Base-by-base conservation (phyloP, 2,797 vertebrate species). In the Vultur gryphus region DNA sequence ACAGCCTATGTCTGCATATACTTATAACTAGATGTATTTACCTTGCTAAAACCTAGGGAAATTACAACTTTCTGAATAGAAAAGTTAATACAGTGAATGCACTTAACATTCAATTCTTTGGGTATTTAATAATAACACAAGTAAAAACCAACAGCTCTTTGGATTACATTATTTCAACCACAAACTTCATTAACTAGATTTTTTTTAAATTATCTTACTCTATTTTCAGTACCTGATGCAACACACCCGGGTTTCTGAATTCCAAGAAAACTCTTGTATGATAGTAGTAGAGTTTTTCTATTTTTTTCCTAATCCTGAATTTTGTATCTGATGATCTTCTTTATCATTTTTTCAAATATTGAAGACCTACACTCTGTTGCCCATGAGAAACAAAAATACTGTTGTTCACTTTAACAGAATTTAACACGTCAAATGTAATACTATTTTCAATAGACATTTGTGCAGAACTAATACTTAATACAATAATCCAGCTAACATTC, bases 201-300 rank as follows among this genome's bases (percentile, higher is more conserved):
- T 43, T 62, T 43, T 58, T 29, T 66, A 5, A 64, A 41, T 69
- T 79, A 1, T 41, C 13, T 54, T 44, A 44, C 3, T 44, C 7
- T 41, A 4, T 72, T 87, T 94, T 65, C 43, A 46, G 5, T 49
- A 72, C 12, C 16, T 66, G 10, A 46, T 84, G 31, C 10, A 37
- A 48, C 10, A 67, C 6, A 75, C 7, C 9, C 1, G 5, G 2
- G 2, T 92, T 89, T 89, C 66, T 67, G 49, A 91, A 87, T 65
- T 31, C 25, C 16, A 87, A 35, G 9, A 82, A 82, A 43, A 44
- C 2, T 58, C 5, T n/a, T 7, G 0, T 10, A 28, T 23, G 5
- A 35, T 4, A 43, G 3, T 19, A 46, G 1, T 23, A 41, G 13
- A 35, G 1, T 3, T n/a, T 29, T n/a, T 35, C 16, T 35, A 3